A percentile compares a stretch with the other conserved stretches of the same genome.
Evolutionary conservation across 2,797 vertebrate genomes (phyloP).

Genomic region (Acanthis flammea): DNA sequence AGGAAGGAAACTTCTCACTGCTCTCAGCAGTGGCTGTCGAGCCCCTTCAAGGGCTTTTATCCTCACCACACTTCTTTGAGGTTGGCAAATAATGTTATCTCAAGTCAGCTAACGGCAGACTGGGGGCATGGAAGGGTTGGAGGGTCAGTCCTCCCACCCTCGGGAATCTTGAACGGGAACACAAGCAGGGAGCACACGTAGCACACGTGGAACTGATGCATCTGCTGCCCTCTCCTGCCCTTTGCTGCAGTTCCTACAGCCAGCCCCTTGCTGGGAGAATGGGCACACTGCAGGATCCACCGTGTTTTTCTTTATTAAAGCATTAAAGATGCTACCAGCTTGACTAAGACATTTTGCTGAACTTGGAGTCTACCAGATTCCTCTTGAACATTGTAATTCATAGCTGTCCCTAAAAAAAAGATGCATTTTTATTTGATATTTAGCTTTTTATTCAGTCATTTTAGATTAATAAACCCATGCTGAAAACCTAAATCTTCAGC

Average conservation of each 20-base stretch:
- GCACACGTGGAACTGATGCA: neutral
- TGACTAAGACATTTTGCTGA: neutral
- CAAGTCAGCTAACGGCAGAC: neutral
- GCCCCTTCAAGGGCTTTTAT: neutral
- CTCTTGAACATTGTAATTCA: neutral
- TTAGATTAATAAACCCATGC: neutral
- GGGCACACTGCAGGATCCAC: neutral
- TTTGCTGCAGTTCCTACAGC: neutral
- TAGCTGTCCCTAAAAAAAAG: neutral
- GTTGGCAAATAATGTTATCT: neutral
- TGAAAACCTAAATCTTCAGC: neutral
- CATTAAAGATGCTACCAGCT: neutral
- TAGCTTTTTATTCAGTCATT: neutral
- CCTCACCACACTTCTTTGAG: neutral
- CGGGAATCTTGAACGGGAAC: neutral
- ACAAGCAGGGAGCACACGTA: neutral
- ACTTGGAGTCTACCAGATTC: neutral
- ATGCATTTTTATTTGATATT: neutral
- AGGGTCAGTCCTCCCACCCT: neutral
- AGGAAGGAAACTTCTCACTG: neutral
- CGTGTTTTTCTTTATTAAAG: neutral
- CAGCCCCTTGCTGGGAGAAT: neutral
- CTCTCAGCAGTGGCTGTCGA: neutral
- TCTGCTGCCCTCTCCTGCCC: neutral
- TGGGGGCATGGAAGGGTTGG: neutral